Conservation (phyloP, 1,140 invertebrate genomes). For the Odontomachus brunneus region DNA sequence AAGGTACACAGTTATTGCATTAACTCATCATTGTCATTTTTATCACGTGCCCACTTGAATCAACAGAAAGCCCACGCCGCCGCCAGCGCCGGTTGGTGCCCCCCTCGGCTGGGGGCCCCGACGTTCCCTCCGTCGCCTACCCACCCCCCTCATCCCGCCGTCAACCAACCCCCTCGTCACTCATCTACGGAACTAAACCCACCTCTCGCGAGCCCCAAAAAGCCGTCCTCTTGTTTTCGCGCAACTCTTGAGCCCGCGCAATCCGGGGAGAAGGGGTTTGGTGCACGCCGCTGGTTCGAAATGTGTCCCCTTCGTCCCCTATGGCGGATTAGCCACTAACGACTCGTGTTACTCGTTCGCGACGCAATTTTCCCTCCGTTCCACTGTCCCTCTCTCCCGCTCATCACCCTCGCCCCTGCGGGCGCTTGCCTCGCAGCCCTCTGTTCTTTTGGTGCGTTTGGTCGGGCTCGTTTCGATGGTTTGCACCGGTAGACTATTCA, state of each 20-base stretch:
- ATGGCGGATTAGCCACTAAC: slow-evolving; percentile 81
- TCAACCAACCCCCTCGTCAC: slow-evolving; percentile 12
- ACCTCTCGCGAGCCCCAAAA: slow-evolving; percentile 60
- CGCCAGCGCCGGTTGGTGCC: slow-evolving; percentile 32
- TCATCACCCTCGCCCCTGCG: too few species aligned
- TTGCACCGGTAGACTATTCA: slow-evolving; percentile 40
- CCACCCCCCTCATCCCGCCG: background rate
- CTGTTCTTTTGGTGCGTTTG: slow-evolving; percentile 36
- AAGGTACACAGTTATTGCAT: slow-evolving; percentile 84
- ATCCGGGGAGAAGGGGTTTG: slow-evolving; percentile 17
- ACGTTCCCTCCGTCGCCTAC: slow-evolving; percentile 9
- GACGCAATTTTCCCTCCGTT: slow-evolving; percentile 76
- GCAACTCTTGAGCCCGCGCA: slow-evolving; percentile 74
- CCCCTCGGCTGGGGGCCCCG: slow-evolving; percentile 26
- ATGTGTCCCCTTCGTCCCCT: slow-evolving; percentile 57
- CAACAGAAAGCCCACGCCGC: slow-evolving; percentile 69
- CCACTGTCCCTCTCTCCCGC: background rate
- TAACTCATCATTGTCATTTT: slow-evolving; percentile 85
- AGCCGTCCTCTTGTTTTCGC: slow-evolving; percentile 75
- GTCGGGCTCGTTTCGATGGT: slow-evolving; percentile 12
- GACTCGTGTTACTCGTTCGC: slow-evolving; percentile 80
- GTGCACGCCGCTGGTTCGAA: slow-evolving; percentile 32
- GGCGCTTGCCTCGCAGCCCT: slow-evolving; percentile 3
- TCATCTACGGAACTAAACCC: slow-evolving; percentile 57
- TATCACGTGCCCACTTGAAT: slow-evolving; percentile 83